Evolutionary conservation across 2,888 invertebrate genomes (phyloP), one percentile per base, ranked within the genome.

Genomic region (Archips xylosteana): DNA sequence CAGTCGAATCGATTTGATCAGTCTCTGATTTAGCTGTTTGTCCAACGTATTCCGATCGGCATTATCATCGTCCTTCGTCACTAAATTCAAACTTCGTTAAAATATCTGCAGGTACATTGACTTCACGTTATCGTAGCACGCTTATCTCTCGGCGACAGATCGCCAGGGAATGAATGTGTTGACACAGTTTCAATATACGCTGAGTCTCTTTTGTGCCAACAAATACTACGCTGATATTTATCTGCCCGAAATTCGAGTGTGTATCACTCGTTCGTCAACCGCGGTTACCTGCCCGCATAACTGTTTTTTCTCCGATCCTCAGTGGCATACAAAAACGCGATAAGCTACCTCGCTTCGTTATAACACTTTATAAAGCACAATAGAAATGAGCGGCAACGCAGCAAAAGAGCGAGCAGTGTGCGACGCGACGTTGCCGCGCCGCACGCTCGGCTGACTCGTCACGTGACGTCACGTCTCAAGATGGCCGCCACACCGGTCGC

Each of bases 401-500:
- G 90, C 86, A 79, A 79, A 82, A 81, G 81, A 81, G 79, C 77
- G 78, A 70, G 79, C 80, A 78, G 76, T 76, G 79, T 70, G 79
- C 73, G 76, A 76, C 77, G 93, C 92, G 92, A 87, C 87, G 94
- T 94, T 94, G 94, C 93, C 94, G 84, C 83, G 70, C 88, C 85
- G 89, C 88, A 84, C 88, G 88, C 89, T 89, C 89, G 91, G 90
- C 89, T 92, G 91, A 91, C 89, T 93, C 94, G 94, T 94, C 93
- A 93, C 90, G 94, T 94, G 94, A 94, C 94, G 94, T 94, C 94
- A 94, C 92, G 92, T 93, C 94, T 92, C 93, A 94, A 94, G 93
- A 94, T 94, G 94, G 94, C 94, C 90, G 94, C 92, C 91, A 87
- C 84, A 89, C 91, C 91, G 92, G 90, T 89, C 87, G 87, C 83